phyloP scores from a whole-genome alignment of 2,888 invertebrate species.

The Eumacrocentrus americanus region DNA sequence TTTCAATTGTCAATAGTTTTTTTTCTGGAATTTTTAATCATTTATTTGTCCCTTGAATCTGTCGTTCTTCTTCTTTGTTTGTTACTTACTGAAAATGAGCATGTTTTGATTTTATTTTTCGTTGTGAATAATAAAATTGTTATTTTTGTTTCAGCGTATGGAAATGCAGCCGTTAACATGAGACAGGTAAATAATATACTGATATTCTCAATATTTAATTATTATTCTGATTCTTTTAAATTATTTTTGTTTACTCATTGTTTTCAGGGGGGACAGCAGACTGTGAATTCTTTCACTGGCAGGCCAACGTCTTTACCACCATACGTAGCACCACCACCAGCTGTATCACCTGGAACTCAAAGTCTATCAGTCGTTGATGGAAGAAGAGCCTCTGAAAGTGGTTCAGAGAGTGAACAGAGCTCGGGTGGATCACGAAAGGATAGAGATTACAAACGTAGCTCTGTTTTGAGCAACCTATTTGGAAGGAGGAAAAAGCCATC shows the following conservation, averaged over 20 bases:
- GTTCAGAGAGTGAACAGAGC: slow-evolving; percentile 61
- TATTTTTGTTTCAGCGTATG: slow-evolving; percentile 58
- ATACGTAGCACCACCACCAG: slow-evolving; percentile 61
- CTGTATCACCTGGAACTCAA: slow-evolving; percentile 49
- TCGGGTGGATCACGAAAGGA: slow-evolving; percentile 55
- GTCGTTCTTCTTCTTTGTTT: slow-evolving; percentile 27
- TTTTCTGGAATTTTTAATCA: too few species aligned
- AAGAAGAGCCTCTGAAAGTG: slow-evolving; percentile 58
- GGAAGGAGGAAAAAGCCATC: slow-evolving; percentile 58
- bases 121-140: slow-evolving; percentile 8
- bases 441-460: slow-evolving; percentile 57
- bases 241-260: slow-evolving; percentile 3
- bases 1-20: neutral
- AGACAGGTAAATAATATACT: slow-evolving; percentile 54
- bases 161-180: slow-evolving; percentile 54
- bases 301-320: slow-evolving; percentile 61
- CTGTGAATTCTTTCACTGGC: slow-evolving; percentile 52
- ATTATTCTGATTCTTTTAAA: neutral
- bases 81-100: slow-evolving; percentile 28
- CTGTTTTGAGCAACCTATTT: slow-evolving; percentile 57
- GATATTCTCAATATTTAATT: neutral
- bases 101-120: slow-evolving; percentile 11
- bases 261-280: slow-evolving; percentile 40
- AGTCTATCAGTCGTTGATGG: slow-evolving; percentile 50
- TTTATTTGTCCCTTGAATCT: too few species aligned